Conservation (phyloP, 2,113 vertebrate species). For the Serinus canaria region DNA sequence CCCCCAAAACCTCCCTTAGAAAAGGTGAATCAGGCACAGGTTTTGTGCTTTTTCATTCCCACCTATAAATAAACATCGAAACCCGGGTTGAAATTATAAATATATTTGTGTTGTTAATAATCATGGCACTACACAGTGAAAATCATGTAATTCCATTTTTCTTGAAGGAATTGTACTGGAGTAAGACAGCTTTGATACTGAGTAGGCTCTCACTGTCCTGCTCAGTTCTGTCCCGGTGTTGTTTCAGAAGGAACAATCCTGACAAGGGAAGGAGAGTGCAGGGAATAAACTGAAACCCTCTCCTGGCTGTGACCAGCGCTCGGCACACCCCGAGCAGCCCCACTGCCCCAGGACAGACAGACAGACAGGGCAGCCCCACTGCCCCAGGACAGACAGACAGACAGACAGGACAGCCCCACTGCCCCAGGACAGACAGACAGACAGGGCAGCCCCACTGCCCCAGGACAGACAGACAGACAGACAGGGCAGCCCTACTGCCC, state of each 20-base stretch:
- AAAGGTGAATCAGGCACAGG: accelerated
- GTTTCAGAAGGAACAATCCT: not conserved
- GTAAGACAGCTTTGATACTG: not conserved
- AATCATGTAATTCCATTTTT: not conserved
- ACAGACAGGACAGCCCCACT: too few relatives aligned
- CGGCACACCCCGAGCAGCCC: not conserved
- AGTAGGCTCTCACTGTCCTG: not conserved
- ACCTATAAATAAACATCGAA: not conserved
- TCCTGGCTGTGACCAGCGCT: not conserved
- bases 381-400: too few relatives aligned
- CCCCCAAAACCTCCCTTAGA: not conserved
- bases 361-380: not conserved
- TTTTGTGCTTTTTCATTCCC: not conserved
- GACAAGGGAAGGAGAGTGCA: not conserved
- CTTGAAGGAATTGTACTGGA: not conserved
- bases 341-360: too few relatives aligned
- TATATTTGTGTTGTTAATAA: constrained; percentile 56
- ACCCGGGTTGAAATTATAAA: constrained; percentile 45
- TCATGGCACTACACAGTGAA: constrained; percentile 65
- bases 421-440: too few relatives aligned
- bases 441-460: too few relatives aligned
- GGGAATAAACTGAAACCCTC: not conserved
- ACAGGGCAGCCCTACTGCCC: not conserved
- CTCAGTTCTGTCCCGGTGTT: not conserved
- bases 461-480: too few relatives aligned